Evolutionary conservation across 2,888 invertebrate genomes (phyloP).

Genomic region (Protodeltote pygarga): DNA sequence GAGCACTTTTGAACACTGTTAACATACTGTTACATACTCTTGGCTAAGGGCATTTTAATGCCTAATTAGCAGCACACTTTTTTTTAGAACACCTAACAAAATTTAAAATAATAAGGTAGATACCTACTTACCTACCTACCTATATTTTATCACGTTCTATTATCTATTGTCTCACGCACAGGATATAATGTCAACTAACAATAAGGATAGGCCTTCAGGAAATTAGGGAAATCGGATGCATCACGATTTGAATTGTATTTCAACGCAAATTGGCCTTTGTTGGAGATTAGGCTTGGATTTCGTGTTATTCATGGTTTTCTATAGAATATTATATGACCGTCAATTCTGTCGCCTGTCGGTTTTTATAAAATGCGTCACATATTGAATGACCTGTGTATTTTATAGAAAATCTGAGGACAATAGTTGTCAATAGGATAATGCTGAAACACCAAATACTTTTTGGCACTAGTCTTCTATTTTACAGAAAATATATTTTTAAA

Average conservation of each 20-base stretch:
- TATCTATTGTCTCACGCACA: conserved; percentile 20
- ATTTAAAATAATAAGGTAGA: neutral
- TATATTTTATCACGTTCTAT: neutral
- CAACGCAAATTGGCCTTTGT: conserved; percentile 36
- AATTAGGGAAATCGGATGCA: conserved; percentile 17
- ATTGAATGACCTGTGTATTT: too few relatives aligned
- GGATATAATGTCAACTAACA: conserved; percentile 33
- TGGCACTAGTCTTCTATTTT: too few relatives aligned
- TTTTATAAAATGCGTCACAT: neutral
- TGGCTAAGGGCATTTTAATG: too few relatives aligned
- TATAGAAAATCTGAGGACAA: too few relatives aligned
- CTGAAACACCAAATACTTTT: too few relatives aligned
- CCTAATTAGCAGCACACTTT: too few relatives aligned
- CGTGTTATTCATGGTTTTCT: conserved; percentile 28
- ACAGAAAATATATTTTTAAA: too few relatives aligned
- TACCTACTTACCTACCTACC: too few relatives aligned
- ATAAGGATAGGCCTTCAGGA: conserved; percentile 42
- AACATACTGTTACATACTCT: too few relatives aligned
- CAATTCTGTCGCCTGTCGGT: conserved; percentile 1
- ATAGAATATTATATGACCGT: conserved; percentile 11
- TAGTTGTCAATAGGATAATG: too few relatives aligned
- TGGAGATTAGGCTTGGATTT: conserved; percentile 40
- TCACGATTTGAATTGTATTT: conserved; percentile 24
- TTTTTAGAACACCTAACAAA: too few relatives aligned
- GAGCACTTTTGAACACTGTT: too few relatives aligned